Base-by-base conservation (phyloP, 2,113 vertebrate genomes). In the Mormyrus iriodes region DNA sequence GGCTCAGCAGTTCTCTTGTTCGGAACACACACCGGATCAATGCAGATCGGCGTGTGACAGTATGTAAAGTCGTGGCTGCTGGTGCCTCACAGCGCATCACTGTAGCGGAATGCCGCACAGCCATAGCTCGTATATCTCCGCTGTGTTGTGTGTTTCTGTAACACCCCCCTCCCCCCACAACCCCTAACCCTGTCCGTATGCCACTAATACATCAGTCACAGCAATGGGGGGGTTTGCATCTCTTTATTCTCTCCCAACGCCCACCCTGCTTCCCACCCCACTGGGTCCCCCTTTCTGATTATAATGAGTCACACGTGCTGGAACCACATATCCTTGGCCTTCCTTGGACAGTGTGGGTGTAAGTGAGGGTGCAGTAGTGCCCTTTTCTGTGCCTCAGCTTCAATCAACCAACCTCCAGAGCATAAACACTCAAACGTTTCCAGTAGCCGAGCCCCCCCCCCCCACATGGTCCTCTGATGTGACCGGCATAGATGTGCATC, bases 261-360 rank as follows among this genome's bases (percentile, higher is more conserved):
- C 49, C 46, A 15, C 88, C n/a, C 39, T 5, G 9, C 24, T 42
- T 0, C 82, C 53, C n/a, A 1, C 42, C 53, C 44, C 84, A 0
- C 24, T 31, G 31, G 69, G n/a, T 4, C 42, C 27, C 9, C 13
- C 73, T 84, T 65, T 85, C 42, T 86, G 55, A 76, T 69, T 58
- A 9, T 86, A 86, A 89, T 83, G 48, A 39, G 89, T 55, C 39
- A 61, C 89, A 52, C 84, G 49, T 76, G 84, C 84, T 12, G 31
- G 27, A 8, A 31, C 19, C 82, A 6, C 89, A 51, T 8, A 86
- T 13, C 35, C 83, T 9, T 15, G n/a, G 42, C 9, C 24, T 10
- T 42, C 27, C 44, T 17, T 51, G 55, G 55, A 0, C 8, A 6
- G 39, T n/a, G 88, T 2, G 42, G 76, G 13, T n/a, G 19, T 15